phyloP scores from a whole-genome alignment of 2,888 invertebrate species.

The Glaucopsyche alexis region DNA sequence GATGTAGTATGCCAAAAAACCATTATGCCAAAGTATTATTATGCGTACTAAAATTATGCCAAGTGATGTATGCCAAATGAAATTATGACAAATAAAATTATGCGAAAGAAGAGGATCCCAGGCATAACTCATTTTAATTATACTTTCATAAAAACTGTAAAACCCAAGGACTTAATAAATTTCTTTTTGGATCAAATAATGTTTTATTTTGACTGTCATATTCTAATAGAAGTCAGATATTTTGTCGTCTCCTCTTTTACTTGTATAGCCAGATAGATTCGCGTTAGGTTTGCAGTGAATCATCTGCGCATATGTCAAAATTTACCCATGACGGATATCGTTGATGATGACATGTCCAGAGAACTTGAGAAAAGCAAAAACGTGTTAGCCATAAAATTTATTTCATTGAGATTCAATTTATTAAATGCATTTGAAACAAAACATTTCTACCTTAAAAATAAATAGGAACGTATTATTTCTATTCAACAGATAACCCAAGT shows the following conservation, averaged over 20 bases:
- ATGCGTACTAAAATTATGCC: no score
- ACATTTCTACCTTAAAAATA: slow-evolving; percentile 21
- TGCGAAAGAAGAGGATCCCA: no score
- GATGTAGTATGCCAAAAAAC: no score
- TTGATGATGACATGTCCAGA: neutral
- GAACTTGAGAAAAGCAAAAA: neutral
- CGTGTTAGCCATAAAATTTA: slow-evolving; percentile 18
- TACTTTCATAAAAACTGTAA: slow-evolving; percentile 1
- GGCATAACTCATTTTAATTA: neutral
- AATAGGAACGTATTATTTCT: slow-evolving; percentile 23
- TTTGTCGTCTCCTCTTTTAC: no score
- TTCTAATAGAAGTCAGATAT: no score
- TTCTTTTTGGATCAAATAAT: slow-evolving; percentile 16
- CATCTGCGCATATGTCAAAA: no score
- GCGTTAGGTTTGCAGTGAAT: no score
- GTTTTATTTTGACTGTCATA: neutral
- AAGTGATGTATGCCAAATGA: no score
- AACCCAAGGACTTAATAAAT: slow-evolving; percentile 26
- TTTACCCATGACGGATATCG: no score
- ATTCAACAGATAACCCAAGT: slow-evolving; percentile 7
- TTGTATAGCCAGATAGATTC: no score
- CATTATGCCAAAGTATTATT: no score
- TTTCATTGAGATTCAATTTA: slow-evolving; percentile 23
- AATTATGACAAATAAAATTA: no score
- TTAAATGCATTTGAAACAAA: slow-evolving; percentile 26